Evolutionary conservation across 2,797 vertebrate species (phyloP).

Genomic region (Yasuhikotakia modesta): DNA sequence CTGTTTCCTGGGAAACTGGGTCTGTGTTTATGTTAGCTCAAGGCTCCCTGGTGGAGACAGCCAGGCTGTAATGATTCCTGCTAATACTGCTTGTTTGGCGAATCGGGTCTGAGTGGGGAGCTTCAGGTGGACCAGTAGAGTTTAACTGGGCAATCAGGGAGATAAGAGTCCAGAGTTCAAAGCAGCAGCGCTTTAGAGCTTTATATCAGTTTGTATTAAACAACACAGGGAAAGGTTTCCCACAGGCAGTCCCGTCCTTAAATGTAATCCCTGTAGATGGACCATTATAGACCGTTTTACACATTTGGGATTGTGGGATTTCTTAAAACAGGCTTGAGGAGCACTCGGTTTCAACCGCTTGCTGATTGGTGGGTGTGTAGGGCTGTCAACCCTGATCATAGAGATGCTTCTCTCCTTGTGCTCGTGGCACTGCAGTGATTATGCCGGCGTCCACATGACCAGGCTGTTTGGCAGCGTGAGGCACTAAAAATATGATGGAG

Average conservation of each 20-base stretch:
- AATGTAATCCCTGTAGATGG: conserved; percentile 27
- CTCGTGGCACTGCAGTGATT: conserved; percentile 10
- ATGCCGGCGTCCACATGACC: conserved; percentile 10
- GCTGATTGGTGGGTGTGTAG: conserved; percentile 27
- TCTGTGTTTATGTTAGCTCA: conserved; percentile 42
- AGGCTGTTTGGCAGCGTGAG: conserved; percentile 1
- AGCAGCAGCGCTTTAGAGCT: conserved; percentile 34
- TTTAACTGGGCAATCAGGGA: conserved; percentile 49
- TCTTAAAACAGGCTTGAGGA: background rate
- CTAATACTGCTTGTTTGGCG: conserved; percentile 31
- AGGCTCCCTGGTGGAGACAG: conserved; percentile 39
- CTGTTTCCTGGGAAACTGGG: conserved; percentile 57
- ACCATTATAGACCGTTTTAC: conserved; percentile 32
- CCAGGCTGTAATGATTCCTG: conserved; percentile 47
- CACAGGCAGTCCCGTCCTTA: conserved; percentile 7
- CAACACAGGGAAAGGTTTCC: background rate
- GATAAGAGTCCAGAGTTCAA: conserved; percentile 46
- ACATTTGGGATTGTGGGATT: background rate
- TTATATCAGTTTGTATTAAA: conserved; percentile 37
- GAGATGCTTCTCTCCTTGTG: conserved; percentile 12
- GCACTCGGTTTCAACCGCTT: background rate
- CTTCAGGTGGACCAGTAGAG: conserved; percentile 33
- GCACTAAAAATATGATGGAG: conserved; percentile 37
- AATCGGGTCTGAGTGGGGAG: background rate
- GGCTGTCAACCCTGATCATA: conserved; percentile 35